phyloP scores from a whole-genome alignment of 1,140 invertebrate species.

The Coptotermes formosanus region DNA sequence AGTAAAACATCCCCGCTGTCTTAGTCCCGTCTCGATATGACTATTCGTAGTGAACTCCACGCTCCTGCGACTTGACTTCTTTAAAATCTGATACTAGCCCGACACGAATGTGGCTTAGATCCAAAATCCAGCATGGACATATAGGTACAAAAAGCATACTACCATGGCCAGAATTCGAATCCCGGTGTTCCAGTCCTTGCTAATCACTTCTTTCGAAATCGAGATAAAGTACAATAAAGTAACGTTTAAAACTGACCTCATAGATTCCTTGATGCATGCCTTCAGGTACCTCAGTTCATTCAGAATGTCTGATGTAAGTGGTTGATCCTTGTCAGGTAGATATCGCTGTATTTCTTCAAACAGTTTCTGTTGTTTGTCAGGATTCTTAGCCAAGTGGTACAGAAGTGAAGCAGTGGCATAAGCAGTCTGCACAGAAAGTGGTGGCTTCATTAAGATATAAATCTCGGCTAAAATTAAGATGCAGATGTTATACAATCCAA shows the following conservation, averaged over 20 bases:
- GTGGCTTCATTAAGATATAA: background rate
- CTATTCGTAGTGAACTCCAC: too few species aligned
- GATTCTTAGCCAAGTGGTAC: slow-evolving; percentile 63
- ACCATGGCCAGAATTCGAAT: background rate
- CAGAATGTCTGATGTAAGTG: slow-evolving; percentile 55
- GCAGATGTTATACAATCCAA: background rate
- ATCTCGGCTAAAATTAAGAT: background rate
- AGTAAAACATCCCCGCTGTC: too few species aligned
- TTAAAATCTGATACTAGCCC: too few species aligned
- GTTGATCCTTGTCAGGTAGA: slow-evolving; percentile 47
- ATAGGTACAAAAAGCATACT: background rate
- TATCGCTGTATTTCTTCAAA: slow-evolving; percentile 59
- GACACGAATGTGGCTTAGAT: too few species aligned
- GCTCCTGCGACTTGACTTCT: too few species aligned
- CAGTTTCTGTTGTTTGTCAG: slow-evolving; percentile 63
- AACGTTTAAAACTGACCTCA: slow-evolving; percentile 45
- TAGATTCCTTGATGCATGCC: slow-evolving; percentile 66
- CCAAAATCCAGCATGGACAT: too few species aligned
- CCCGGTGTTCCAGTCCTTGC: too few species aligned
- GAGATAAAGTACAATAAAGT: background rate
- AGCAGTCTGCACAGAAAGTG: slow-evolving; percentile 48
- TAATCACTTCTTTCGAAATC: too few species aligned
- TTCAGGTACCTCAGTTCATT: slow-evolving; percentile 58
- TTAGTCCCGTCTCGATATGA: too few species aligned
- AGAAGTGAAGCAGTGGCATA: slow-evolving; percentile 51